Evolutionary conservation across 2,113 vertebrate species (phyloP), one percentile per base, ranked within the genome.

Genomic region (Larimichthys polyactis): DNA sequence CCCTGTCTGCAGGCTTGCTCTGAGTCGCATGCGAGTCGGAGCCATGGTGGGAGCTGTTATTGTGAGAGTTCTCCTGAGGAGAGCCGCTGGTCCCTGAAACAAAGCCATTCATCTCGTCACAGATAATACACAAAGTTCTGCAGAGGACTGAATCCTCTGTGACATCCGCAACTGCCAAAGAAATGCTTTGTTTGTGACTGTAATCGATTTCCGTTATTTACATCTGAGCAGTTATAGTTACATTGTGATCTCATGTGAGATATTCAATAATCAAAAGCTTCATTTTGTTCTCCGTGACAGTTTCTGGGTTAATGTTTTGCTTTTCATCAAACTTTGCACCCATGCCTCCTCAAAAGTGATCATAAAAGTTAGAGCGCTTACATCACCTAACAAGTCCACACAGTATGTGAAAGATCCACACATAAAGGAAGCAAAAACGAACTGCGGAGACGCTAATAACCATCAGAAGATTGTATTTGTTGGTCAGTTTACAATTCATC

Each of bases 11-110:
- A 89, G 97, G 95, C 95, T 97, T 99, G 95, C 95, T 96, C 95
- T 97, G 97, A 94, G 96, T 95, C 0, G 96, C 95, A 94, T 98
- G 97, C 87, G 97, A 96, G 95, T 99, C 98, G 87, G 97, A 95
- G 93, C 96, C 96, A 94, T 97, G 97, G 95, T 98, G 97, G 95
- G 96, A 95, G 96, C 96, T 98, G 95, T 97, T 97, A 95, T 97
- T 99, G 95, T 97, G 96, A 90, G 97, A 96, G 94, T 97, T 98
- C 95, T 99, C 98, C 93, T 99, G 97, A 93, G 98, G 98, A 96
- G 98, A 99, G 93, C 96, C 95, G 93, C 96, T 99, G 97, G 97
- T 98, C 95, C 97, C 98, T 99, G 91, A 72, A 96, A 92, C 62
- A 85, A 62, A 91, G n/a, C 15, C 58, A 85, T 36, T 67, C 3